A percentile compares a stretch with the other conserved stretches of the same genome.
Conservation (phyloP, 2,797 vertebrate genomes). For the Alcedo quadribrachys region DNA sequence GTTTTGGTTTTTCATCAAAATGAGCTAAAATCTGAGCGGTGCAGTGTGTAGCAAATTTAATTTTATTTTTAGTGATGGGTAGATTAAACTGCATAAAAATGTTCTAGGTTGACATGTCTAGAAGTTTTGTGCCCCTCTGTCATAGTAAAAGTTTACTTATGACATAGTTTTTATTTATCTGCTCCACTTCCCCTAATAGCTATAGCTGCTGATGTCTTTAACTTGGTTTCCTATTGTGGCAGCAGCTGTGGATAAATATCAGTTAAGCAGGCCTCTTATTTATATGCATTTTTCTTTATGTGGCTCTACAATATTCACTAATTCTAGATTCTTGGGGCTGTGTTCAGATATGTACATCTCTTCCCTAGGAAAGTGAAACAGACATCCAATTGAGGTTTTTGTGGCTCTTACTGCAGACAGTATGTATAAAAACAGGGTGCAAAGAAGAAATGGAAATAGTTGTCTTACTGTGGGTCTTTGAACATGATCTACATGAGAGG, state of each 20-base stretch:
- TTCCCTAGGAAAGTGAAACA: neutral
- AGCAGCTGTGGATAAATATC: neutral
- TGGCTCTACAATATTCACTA: neutral
- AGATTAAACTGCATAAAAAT: neutral
- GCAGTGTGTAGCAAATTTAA: neutral
- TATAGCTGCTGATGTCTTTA: neutral
- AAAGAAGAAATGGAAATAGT: neutral
- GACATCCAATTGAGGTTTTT: neutral
- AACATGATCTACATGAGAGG: neutral
- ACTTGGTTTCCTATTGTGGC: neutral
- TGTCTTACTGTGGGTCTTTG: neutral
- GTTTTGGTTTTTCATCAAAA: neutral
- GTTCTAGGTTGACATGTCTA: neutral
- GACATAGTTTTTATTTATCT: neutral
- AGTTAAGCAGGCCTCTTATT: neutral
- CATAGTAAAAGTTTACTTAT: neutral
- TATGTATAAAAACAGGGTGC: neutral
- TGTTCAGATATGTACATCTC: neutral
- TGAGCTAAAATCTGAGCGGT: neutral
- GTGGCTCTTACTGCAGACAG: neutral
- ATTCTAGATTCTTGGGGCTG: neutral
- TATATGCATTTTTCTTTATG: neutral
- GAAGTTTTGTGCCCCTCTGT: neutral
- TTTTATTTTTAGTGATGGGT: neutral
- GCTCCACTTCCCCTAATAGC: neutral